phyloP scores from a whole-genome alignment of 2,888 invertebrate species.

The Trichopoda pennipes region DNA sequence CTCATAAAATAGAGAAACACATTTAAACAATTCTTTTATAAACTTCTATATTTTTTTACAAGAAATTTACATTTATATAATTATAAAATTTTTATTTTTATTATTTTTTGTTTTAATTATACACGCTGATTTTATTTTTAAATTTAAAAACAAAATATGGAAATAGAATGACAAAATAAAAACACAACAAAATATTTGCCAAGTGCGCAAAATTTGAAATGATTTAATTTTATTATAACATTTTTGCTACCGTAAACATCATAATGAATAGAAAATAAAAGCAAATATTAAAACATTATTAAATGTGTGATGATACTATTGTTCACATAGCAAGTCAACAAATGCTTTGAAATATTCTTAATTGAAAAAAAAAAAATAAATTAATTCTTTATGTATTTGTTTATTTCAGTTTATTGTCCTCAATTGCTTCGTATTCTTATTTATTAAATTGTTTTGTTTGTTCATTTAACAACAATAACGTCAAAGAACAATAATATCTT shows the following conservation, averaged over 20 bases:
- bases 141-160: conserved; percentile 11
- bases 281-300: not conserved
- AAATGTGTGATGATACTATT: not conserved
- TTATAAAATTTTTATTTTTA: no score
- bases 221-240: conserved; percentile 2
- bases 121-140: not conserved
- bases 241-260: no score
- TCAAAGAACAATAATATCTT: not conserved
- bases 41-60: not conserved
- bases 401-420: conserved; percentile 23
- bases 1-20: no score
- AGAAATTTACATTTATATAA: no score
- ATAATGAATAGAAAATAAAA: no score
- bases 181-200: conserved; percentile 43
- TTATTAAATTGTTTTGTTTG: conserved; percentile 17
- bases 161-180: conserved; percentile 14
- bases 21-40: no score
- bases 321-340: not conserved
- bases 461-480: not conserved
- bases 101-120: no score
- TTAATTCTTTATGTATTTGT: not conserved
- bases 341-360: conserved; percentile 1
- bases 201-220: conserved; percentile 61
- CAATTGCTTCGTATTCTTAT: conserved; percentile 21
- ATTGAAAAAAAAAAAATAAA: conserved; percentile 17